A percentile compares a stretch with the other conserved stretches of the same genome.
These are phyloP conservation scores for Monochamus alternatus DNA, from an alignment of 2,888 invertebrate species.

Conservation along the genomic window DNA sequence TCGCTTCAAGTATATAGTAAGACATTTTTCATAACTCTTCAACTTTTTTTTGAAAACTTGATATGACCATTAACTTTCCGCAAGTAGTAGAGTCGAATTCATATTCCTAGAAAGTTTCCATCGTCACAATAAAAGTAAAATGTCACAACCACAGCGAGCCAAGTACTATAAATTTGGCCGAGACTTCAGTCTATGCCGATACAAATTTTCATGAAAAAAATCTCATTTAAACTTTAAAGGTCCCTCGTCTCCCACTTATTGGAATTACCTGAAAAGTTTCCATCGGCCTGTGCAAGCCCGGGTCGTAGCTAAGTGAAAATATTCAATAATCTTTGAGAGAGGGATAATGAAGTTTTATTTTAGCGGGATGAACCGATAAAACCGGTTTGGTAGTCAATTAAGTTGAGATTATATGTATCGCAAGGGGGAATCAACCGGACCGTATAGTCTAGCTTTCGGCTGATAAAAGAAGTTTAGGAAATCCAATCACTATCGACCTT, in stretches of 20 bases:
- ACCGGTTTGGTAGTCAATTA: background rate
- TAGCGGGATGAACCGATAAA: background rate
- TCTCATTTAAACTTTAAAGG: slow-evolving; percentile 10
- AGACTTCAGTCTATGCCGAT: background rate
- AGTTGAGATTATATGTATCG: slow-evolving; percentile 5
- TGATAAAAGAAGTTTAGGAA: background rate
- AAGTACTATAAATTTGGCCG: background rate
- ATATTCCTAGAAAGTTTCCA: too few relatives aligned
- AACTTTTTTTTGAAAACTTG: too few relatives aligned
- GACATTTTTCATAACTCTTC: too few relatives aligned
- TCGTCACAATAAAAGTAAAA: background rate
- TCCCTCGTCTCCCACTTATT: background rate
- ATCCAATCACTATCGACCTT: background rate
- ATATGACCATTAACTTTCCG: too few relatives aligned
- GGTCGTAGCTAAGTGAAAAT: background rate
- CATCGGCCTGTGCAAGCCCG: background rate
- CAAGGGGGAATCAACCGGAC: background rate
- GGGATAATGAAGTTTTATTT: slow-evolving; percentile 10
- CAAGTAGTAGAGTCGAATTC: too few relatives aligned
- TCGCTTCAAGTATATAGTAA: too few relatives aligned
- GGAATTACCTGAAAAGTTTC: background rate
- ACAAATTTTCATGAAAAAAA: slow-evolving; percentile 1
- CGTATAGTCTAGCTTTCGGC: background rate
- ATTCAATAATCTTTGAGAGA: background rate
- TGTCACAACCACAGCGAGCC: background rate